Conservation (phyloP, 2,797 vertebrate genomes). For the Dipus sagitta region DNA sequence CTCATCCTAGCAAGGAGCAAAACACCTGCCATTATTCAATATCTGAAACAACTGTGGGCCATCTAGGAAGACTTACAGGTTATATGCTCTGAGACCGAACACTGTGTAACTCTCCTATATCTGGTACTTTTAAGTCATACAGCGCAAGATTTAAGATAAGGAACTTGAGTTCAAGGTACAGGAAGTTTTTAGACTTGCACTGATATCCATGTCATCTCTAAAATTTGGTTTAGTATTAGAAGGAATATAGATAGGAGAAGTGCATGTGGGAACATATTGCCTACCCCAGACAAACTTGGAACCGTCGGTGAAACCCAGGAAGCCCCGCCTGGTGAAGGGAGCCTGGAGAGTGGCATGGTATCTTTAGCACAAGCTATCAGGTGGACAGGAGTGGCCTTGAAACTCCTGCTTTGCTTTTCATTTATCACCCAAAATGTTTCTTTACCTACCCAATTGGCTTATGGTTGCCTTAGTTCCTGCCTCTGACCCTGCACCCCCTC, state of each 20-base stretch:
- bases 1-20: background rate
- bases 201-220: background rate
- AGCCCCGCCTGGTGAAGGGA: background rate
- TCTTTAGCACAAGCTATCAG: background rate
- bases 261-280: background rate
- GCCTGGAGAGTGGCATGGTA: background rate
- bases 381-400: background rate
- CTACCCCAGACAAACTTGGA: background rate
- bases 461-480: background rate
- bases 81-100: background rate
- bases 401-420: no score
- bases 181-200: background rate
- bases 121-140: background rate
- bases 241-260: background rate
- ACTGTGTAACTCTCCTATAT: background rate
- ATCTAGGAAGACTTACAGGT: background rate
- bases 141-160: background rate
- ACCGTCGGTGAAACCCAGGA: background rate
- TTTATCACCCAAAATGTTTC: background rate
- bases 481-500: background rate
- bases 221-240: background rate
- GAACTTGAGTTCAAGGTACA: background rate
- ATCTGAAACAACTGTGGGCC: background rate
- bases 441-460: background rate
- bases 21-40: background rate